These are phyloP conservation scores for Caenorhabditis angaria DNA, from an alignment of 2,888 invertebrate species.

Conservation along the genomic window DNA sequence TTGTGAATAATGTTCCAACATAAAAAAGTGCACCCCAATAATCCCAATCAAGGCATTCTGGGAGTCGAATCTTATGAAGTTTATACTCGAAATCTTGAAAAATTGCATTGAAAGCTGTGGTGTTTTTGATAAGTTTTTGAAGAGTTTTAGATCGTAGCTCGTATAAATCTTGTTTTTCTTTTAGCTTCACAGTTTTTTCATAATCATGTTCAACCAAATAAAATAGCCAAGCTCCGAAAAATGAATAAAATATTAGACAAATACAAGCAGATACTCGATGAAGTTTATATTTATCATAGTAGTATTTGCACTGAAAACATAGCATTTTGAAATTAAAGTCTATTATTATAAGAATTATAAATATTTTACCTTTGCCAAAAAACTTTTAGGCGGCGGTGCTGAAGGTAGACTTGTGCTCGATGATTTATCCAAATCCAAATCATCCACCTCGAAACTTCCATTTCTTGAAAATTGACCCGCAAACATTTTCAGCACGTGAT, in stretches of 20 bases:
- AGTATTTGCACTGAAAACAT: constrained; percentile 57
- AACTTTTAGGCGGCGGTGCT: constrained; percentile 25
- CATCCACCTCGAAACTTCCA: constrained; percentile 27
- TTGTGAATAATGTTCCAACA: constrained; percentile 74
- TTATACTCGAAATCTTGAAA: constrained; percentile 58
- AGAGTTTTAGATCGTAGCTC: constrained; percentile 59
- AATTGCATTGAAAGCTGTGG: constrained; percentile 46
- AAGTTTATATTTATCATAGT: constrained; percentile 63
- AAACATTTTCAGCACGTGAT: constrained; percentile 32
- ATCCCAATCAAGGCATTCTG: constrained; percentile 68
- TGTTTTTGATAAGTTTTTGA: constrained; percentile 18
- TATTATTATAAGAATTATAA: background rate
- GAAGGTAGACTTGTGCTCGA: constrained; percentile 8
- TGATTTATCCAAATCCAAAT: background rate
- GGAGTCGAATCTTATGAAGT: constrained; percentile 56
- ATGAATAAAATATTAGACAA: constrained; percentile 67
- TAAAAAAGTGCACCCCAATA: constrained; percentile 74
- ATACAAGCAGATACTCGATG: constrained; percentile 65
- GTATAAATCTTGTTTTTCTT: constrained; percentile 54
- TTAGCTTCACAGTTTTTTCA: constrained; percentile 59
- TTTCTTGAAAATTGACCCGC: constrained; percentile 31
- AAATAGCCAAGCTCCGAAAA: constrained; percentile 69
- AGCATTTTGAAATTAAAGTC: background rate
- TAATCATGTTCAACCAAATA: constrained; percentile 67
- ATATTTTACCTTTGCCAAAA: constrained; percentile 31